Base-by-base conservation (phyloP, 2,113 vertebrate species). In the Xerus inauris region DNA sequence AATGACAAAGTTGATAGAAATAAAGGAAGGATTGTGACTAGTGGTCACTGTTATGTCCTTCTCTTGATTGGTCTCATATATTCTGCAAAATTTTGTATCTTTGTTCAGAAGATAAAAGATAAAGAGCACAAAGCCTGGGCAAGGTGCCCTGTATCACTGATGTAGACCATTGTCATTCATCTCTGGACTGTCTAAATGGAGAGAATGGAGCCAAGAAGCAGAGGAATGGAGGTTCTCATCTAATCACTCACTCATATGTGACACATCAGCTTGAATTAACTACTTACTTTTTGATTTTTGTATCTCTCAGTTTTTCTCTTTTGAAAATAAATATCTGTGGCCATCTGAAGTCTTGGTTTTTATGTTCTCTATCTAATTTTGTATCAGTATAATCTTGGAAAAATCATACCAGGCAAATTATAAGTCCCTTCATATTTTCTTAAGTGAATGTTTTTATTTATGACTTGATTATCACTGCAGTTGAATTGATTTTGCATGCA, bases 381-480 rank as follows among this genome's bases (percentile, higher is more conserved):
- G 93, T 5, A 59, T 38, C 72, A n/a, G 1, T 7, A 72, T 5
- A 54, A 5, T 65, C 13, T 86, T 93, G 45, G 35, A 87, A 83
- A 81, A 65, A 32, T 90, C 12, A 72, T 22, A 54, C 32, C 3
- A 57, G 26, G 20, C 10, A 72, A 87, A 65, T 51, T 87, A 28
- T 65, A 71, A 83, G 65, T 30, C 38, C 1, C 83, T 89, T 81
- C 20, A 35, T 84, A 49, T 85, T 88, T 89, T 45, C 26, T 59
- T 87, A 91, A 88, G 30, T 73, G 32, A 76, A 80, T 88, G 59
- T 9, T 80, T 93, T 91, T 35, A 76, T 80, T 42, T 85, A 26
- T 90, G 42, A 94, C 49, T 92, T 85, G 79, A 81, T 94, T 81
- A 57, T 93, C 86, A 83, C 17, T 94, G 72, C 49, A 86, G 20